These are phyloP conservation scores for Terebella lapidaria DNA, from an alignment of 2,888 invertebrate genomes.

Conservation along the genomic window DNA sequence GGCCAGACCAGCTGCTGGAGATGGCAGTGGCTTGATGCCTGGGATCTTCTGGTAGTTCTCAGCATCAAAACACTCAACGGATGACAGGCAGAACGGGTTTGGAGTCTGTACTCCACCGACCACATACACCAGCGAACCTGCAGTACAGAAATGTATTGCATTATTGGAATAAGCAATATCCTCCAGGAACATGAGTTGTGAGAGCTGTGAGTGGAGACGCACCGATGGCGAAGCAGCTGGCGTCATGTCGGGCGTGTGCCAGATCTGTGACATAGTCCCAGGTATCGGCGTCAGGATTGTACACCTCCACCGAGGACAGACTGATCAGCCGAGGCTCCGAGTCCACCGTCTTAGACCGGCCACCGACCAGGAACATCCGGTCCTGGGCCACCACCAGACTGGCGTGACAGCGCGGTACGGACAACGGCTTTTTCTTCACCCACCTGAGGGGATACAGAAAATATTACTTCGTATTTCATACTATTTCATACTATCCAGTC, in stretches of 20 bases:
- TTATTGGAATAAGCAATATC: no score
- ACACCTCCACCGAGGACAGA: conserved; percentile 30
- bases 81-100: conserved; percentile 25
- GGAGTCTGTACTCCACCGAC: conserved; percentile 36
- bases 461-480: no score
- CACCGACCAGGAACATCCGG: conserved; percentile 33
- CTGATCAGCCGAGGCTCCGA: conserved; percentile 22
- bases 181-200: no score
- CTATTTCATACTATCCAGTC: no score
- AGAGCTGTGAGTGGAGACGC: no score
- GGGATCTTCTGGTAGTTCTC: conserved; percentile 21
- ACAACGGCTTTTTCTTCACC: conserved; percentile 24
- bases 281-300: conserved; percentile 28
- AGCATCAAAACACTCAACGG: conserved; percentile 34
- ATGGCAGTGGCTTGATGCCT: conserved; percentile 18
- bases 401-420: conserved; percentile 31
- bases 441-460: conserved; percentile 27
- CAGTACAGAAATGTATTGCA: conserved; percentile 3
- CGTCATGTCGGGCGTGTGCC: conserved; percentile 28
- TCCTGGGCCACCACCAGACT: conserved; percentile 27
- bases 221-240: conserved; percentile 24
- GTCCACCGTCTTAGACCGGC: conserved; percentile 26
- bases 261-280: conserved; percentile 28
- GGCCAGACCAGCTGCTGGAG: conserved; percentile 26
- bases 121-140: conserved; percentile 27